Evolutionary conservation across 2,113 vertebrate species (phyloP), one percentile per base, ranked within the genome.

Genomic region (Mungos mungo): DNA sequence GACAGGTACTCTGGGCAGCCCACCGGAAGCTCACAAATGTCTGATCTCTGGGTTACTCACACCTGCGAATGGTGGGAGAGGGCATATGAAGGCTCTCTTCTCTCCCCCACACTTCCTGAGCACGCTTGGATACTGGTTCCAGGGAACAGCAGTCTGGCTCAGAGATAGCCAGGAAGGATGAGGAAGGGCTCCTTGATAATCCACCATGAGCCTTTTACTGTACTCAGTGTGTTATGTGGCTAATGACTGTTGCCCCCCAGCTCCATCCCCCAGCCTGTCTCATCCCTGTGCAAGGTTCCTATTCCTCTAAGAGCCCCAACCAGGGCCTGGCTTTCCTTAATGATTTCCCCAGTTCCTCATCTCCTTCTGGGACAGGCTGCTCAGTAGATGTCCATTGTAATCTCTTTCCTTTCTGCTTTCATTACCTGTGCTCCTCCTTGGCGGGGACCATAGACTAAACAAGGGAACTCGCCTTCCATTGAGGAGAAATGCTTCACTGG

Each of bases 151-250:
- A 71, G 35, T 2, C 0, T 60, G 74, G 54, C 60, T 82, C 31
- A 63, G 94, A 82, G 41, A 63, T 18, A 50, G 10, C 7, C 2
- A 68, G 68, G 74, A 52, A 83, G 27, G 45, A 71, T 0, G 0
- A 95, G 60, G 57, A 33, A n/a, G 31, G 4, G 10, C 31, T 38
- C 65, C 19, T 72, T 66, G 72, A n/a, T 38, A 19, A 52, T 15
- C 13, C 50, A 2, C 5, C 18, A 25, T 14, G 38, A 45, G 1
- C 5, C 0, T 47, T 38, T 69, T 23, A n/a, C 27, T 85, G 13
- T 10, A 19, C 16, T 33, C 65, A 1, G 10, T 35, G 27, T 69
- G 60, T 47, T 18, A 15, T 4, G 6, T 0, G 0, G 6, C 41
- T 82, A n/a, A 3, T 21, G 60, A 15, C 63, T 23, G 0, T 27